phyloP scores from a whole-genome alignment of 2,888 invertebrate species.

The Tyria jacobaeae region DNA sequence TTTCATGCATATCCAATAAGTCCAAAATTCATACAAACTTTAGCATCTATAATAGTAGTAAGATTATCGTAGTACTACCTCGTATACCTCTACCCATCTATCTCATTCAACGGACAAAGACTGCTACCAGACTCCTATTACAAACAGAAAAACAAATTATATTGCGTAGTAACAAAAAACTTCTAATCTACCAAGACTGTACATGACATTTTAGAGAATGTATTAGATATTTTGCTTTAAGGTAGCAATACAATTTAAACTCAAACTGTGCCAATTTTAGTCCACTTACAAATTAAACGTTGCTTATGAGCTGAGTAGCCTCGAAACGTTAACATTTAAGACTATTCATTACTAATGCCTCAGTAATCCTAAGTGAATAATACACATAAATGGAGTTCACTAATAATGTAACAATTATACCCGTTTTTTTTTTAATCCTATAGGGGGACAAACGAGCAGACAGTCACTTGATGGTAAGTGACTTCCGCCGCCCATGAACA shows the following conservation, averaged over 20 bases:
- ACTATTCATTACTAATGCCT: neutral
- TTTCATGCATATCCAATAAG: too few relatives aligned
- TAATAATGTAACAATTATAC: neutral
- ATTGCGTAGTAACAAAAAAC: neutral
- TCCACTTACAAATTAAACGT: neutral
- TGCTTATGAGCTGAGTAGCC: neutral
- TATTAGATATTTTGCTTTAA: neutral
- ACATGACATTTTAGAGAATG: too few relatives aligned
- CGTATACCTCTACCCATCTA: neutral
- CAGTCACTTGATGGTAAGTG: too few relatives aligned
- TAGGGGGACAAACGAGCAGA: too few relatives aligned
- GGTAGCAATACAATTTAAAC: too few relatives aligned
- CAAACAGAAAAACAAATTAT: neutral
- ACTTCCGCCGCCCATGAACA: too few relatives aligned
- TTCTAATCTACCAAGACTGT: neutral
- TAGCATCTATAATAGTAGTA: too few relatives aligned
- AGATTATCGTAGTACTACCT: neutral
- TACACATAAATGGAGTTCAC: neutral
- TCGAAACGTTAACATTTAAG: conserved; percentile 1
- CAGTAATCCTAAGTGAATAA: neutral
- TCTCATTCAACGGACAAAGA: neutral
- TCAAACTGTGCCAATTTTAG: too few relatives aligned
- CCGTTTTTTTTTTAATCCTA: too few relatives aligned
- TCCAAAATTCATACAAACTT: too few relatives aligned
- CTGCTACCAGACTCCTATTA: neutral